A percentile compares a stretch with the other conserved stretches of the same genome.
Conservation (phyloP, 2,888 invertebrate genomes). For the Trichogramma evanescens region DNA sequence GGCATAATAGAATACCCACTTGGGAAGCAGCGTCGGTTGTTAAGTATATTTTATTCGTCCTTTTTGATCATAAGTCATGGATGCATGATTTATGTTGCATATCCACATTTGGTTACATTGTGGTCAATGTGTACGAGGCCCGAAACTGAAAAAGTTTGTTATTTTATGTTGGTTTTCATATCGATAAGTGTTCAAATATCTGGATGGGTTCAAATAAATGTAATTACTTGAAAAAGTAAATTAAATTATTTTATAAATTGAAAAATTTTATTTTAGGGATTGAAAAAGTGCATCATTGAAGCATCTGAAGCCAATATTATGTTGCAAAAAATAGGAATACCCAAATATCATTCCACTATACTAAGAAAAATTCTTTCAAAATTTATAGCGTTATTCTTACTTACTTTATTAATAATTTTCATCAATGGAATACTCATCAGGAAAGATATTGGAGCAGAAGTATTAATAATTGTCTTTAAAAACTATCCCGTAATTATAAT, state of each 20-base stretch:
- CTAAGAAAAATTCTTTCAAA: background rate
- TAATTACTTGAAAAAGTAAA: background rate
- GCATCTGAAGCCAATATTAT: background rate
- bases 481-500: slow-evolving; percentile 3
- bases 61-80: background rate
- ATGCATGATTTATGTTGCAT: background rate
- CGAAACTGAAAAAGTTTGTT: background rate
- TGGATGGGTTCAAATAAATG: slow-evolving; percentile 12
- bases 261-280: background rate
- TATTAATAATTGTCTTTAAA: background rate
- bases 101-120: background rate
- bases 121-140: background rate
- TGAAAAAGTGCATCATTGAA: slow-evolving; percentile 1
- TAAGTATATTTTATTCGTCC: slow-evolving; percentile 8
- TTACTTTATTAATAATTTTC: background rate
- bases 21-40: background rate
- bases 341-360: background rate
- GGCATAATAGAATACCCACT: slow-evolving; percentile 19
- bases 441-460: background rate
- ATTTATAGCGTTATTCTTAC: background rate
- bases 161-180: background rate
- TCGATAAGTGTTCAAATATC: background rate
- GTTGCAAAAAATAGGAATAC: slow-evolving; percentile 9
- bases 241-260: background rate
- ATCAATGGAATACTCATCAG: background rate